Evolutionary conservation across 1,140 invertebrate genomes (phyloP).

Genomic region (Anastatus disparis): DNA sequence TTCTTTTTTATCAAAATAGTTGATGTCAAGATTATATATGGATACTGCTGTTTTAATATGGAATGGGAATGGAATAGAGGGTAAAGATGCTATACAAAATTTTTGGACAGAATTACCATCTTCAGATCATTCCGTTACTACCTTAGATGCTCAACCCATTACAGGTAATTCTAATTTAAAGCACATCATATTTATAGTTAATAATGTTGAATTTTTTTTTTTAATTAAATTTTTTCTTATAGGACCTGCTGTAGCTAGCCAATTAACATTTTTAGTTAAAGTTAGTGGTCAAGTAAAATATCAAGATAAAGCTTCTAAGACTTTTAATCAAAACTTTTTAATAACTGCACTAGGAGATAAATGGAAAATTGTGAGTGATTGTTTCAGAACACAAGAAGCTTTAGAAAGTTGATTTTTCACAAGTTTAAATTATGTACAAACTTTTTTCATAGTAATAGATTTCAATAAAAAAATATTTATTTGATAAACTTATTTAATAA

Average conservation of each 20-base stretch:
- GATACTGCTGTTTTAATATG: constrained; percentile 83
- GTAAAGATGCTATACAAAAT: constrained; percentile 81
- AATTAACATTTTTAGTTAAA: constrained; percentile 79
- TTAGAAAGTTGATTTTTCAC: constrained; percentile 41
- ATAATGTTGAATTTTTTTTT: not conserved
- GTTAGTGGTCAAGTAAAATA: constrained; percentile 79
- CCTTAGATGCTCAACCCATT: constrained; percentile 83
- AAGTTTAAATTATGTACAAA: constrained; percentile 6
- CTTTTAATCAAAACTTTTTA: constrained; percentile 84
- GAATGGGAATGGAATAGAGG: constrained; percentile 84
- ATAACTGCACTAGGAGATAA: constrained; percentile 85
- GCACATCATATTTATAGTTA: constrained; percentile 15
- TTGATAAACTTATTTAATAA: not conserved
- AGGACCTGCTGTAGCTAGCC: constrained; percentile 72
- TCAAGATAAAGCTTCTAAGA: constrained; percentile 69
- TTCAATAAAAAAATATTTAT: not conserved
- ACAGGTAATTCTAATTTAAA: constrained; percentile 66
- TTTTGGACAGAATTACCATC: constrained; percentile 80
- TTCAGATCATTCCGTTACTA: constrained; percentile 76
- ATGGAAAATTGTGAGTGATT: constrained; percentile 90
- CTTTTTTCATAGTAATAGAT: not conserved
- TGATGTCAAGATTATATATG: constrained; percentile 81
- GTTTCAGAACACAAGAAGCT: constrained; percentile 79
- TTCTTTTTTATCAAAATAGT: constrained; percentile 60
- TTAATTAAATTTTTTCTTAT: constrained; percentile 36